Percentiles rank a stretch among this genome's conserved stretches.
Conservation (phyloP, 1,140 invertebrate genomes). For the Drosophila truncata region DNA sequence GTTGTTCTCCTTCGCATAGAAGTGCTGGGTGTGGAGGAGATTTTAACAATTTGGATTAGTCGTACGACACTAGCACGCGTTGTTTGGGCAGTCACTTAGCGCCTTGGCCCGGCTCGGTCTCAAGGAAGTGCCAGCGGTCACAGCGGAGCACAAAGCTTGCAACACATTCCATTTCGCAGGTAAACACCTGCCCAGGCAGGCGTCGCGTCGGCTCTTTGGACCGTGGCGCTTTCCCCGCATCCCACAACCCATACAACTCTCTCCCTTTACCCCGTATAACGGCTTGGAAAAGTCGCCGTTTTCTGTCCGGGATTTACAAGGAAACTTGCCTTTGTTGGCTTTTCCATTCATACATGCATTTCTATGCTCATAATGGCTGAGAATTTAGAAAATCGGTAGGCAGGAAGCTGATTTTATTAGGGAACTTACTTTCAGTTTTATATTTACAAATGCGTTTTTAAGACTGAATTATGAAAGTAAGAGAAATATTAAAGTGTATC, state of each 20-base stretch:
- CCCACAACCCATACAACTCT: background rate
- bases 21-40: conserved; percentile 16
- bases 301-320: background rate
- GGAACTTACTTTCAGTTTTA: conserved; percentile 40
- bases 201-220: conserved; percentile 38
- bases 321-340: conserved; percentile 58
- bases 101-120: conserved; percentile 24
- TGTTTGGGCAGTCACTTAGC: conserved; percentile 69
- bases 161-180: conserved; percentile 71
- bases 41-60: conserved; percentile 46
- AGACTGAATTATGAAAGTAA: background rate
- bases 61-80: conserved; percentile 70
- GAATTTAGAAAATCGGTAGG: conserved; percentile 6
- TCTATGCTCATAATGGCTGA: conserved; percentile 3
- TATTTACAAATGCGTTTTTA: background rate
- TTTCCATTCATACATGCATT: conserved; percentile 34
- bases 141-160: conserved; percentile 57
- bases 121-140: conserved; percentile 59
- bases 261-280: background rate
- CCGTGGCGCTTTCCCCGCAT: conserved; percentile 25
- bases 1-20: conserved; percentile 2
- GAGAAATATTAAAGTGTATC: background rate
- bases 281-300: conserved; percentile 19
- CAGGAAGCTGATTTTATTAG: conserved; percentile 9
- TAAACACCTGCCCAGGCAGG: conserved; percentile 49